Conservation (phyloP, 2,888 invertebrate species). For the Netelia melanura region DNA sequence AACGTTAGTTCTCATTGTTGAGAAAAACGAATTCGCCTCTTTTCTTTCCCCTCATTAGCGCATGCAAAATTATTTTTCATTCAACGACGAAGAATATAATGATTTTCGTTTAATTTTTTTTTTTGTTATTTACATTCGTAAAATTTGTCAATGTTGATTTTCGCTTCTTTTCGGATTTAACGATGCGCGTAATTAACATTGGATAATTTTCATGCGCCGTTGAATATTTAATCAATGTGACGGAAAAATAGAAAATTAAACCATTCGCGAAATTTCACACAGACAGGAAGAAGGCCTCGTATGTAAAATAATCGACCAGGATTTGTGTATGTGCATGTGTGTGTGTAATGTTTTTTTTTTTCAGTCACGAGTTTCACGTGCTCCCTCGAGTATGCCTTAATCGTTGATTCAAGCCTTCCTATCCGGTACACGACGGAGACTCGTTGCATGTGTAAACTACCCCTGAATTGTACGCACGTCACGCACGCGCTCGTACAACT, state of each 20-base stretch:
- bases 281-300: neutral
- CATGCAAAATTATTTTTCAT: no score
- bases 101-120: neutral
- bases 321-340: neutral
- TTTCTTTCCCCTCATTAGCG: no score
- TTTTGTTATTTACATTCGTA: neutral
- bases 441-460: conserved; percentile 54
- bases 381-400: conserved; percentile 54
- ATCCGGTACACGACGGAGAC: neutral
- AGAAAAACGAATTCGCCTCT: neutral
- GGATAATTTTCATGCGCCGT: no score
- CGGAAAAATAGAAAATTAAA: no score
- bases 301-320: neutral
- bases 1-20: neutral
- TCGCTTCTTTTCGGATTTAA: neutral
- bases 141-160: neutral
- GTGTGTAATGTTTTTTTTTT: conserved; percentile 18
- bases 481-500: conserved; percentile 66
- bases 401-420: conserved; percentile 64
- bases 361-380: conserved; percentile 49
- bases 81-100: no score
- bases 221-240: no score
- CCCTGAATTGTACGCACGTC: conserved; percentile 62
- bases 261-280: neutral
- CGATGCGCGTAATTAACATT: no score